These are phyloP conservation scores for Phalloptychus januarius DNA, from an alignment of 2,797 vertebrate genomes.

Conservation along the genomic window DNA sequence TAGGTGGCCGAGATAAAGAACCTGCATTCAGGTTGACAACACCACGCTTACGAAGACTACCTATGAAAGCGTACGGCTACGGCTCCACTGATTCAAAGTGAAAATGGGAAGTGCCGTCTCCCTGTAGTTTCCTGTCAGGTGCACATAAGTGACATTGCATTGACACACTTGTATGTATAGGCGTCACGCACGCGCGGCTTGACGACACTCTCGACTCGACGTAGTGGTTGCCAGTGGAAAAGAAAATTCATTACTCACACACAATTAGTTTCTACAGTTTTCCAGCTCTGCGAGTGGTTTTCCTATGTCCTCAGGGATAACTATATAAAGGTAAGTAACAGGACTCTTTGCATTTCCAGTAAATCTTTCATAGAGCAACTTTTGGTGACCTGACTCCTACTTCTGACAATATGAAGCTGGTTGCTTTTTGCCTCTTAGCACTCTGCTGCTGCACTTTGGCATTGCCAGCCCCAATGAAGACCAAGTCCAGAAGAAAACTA, in stretches of 20 bases:
- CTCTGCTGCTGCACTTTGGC: constrained; percentile 65
- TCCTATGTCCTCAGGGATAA: constrained; percentile 88
- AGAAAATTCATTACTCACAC: constrained; percentile 96
- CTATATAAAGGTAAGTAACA: constrained; percentile 88
- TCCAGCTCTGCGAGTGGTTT: constrained; percentile 91
- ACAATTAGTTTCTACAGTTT: constrained; percentile 87
- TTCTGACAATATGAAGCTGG: constrained; percentile 69
- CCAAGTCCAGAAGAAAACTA: constrained; percentile 19
- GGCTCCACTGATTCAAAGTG: constrained; percentile 85
- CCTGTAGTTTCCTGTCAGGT: constrained; percentile 90
- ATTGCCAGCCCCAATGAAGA: rapidly evolving
- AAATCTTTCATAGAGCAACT: constrained; percentile 53
- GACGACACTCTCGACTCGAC: constrained; percentile 68
- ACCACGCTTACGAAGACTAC: constrained; percentile 63
- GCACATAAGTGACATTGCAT: constrained; percentile 84
- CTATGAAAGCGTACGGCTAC: constrained; percentile 55
- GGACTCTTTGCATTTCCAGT: constrained; percentile 75
- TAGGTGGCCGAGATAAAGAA: constrained; percentile 57
- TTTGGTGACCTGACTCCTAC: constrained; percentile 39
- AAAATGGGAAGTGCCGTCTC: constrained; percentile 93
- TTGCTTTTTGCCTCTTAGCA: constrained; percentile 78
- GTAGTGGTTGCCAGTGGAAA: constrained; percentile 92
- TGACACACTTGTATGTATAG: constrained; percentile 79
- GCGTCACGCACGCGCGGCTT: constrained; percentile 63
- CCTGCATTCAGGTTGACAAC: constrained; percentile 70